A percentile compares a stretch with the other conserved stretches of the same genome.
These are phyloP conservation scores for Nycticorax nycticorax DNA, from an alignment of 2,113 vertebrate species.

Conservation along the genomic window DNA sequence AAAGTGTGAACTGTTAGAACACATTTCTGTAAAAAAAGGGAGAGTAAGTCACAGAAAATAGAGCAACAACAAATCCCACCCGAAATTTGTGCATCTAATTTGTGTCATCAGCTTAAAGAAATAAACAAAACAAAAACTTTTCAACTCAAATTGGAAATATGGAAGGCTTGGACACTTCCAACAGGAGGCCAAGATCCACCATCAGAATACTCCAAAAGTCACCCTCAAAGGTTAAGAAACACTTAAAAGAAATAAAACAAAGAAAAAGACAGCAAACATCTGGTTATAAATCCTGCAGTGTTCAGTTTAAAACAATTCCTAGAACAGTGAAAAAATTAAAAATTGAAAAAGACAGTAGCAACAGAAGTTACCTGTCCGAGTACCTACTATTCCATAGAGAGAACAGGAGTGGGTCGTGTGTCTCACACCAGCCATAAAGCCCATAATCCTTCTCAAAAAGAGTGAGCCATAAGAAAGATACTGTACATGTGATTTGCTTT, in stretches of 20 bases:
- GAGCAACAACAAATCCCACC: slow-evolving; percentile 63
- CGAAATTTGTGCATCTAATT: neutral
- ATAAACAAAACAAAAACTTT: slow-evolving; percentile 70
- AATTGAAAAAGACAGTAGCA: slow-evolving; percentile 75
- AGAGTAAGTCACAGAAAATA: slow-evolving; percentile 58
- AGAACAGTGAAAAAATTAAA: slow-evolving; percentile 69
- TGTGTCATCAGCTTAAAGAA: slow-evolving; percentile 39
- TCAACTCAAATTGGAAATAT: slow-evolving; percentile 69
- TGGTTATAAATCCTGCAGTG: slow-evolving; percentile 68
- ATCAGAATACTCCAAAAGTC: slow-evolving; percentile 67
- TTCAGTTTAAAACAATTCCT: slow-evolving; percentile 67
- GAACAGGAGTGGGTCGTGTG: slow-evolving; percentile 78
- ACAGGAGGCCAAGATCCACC: slow-evolving; percentile 67
- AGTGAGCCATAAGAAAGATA: slow-evolving; percentile 78
- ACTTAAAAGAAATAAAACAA: slow-evolving; percentile 64
- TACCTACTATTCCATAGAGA: slow-evolving; percentile 83
- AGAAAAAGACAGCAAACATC: slow-evolving; percentile 60
- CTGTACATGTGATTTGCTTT: slow-evolving; percentile 54
- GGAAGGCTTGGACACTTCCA: slow-evolving; percentile 63
- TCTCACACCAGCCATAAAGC: slow-evolving; percentile 85
- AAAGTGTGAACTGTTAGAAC: slow-evolving; percentile 80
- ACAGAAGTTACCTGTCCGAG: slow-evolving; percentile 82
- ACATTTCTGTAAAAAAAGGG: slow-evolving; percentile 63
- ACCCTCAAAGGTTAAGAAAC: slow-evolving; percentile 61
- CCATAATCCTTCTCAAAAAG: slow-evolving; percentile 83